Evolutionary conservation across 2,113 vertebrate genomes (phyloP).

Genomic region (Elephas maximus): DNA sequence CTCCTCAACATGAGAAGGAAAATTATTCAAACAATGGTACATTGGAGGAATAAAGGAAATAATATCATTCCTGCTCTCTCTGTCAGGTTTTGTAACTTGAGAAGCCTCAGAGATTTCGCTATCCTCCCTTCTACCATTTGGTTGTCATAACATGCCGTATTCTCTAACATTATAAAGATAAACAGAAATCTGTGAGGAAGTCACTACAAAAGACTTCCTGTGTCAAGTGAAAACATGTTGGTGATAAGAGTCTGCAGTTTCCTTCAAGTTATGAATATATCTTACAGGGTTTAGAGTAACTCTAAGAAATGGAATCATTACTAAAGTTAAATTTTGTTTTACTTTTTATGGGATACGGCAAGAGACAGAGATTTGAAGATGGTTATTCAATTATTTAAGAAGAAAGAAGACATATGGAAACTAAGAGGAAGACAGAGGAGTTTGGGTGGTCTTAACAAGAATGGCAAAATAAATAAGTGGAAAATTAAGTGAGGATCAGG

Average conservation of each 20-base stretch:
- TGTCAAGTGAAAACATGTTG: not conserved
- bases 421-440: not conserved
- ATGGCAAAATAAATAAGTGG: no score
- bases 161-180: not conserved
- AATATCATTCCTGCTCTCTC: not conserved
- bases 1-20: not conserved
- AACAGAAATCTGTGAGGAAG: not conserved
- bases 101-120: not conserved
- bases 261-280: not conserved
- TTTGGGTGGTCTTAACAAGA: not conserved
- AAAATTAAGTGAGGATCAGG: not conserved
- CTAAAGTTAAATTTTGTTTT: not conserved
- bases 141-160: not conserved
- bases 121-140: not conserved
- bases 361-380: not conserved
- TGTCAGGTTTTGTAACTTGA: not conserved
- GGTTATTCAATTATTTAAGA: not conserved
- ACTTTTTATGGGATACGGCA: not conserved
- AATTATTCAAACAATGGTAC: not conserved
- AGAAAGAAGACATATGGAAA: not conserved
- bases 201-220: not conserved
- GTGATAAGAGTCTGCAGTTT: not conserved
- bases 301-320: not conserved
- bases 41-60: not conserved
- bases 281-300: not conserved